phyloP scores from a whole-genome alignment of 2,797 vertebrate species.

The Tadarida brasiliensis region DNA sequence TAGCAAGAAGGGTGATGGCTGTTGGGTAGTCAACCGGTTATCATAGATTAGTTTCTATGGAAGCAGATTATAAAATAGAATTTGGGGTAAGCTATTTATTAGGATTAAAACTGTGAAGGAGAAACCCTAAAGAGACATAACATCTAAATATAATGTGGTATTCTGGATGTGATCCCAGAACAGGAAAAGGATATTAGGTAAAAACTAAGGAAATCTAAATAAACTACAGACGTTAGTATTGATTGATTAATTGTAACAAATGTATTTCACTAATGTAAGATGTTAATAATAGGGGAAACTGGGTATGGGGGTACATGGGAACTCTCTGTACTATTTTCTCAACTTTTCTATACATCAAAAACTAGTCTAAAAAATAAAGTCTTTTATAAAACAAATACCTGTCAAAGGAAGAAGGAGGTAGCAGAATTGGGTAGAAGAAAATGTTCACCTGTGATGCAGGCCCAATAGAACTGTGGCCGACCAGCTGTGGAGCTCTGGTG shows the following conservation, averaged over 20 bases:
- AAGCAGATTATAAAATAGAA: constrained; percentile 34
- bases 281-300: constrained; percentile 25
- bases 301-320: background rate
- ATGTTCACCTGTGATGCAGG: background rate
- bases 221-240: background rate
- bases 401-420: background rate
- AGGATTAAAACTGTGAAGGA: background rate
- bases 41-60: background rate
- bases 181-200: background rate
- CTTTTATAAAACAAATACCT: background rate
- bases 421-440: constrained; percentile 28
- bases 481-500: background rate
- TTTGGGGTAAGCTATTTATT: background rate
- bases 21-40: background rate
- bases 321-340: background rate
- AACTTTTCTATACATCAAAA: constrained; percentile 40
- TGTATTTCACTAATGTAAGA: background rate
- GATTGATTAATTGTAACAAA: background rate
- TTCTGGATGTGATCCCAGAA: background rate
- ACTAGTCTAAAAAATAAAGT: background rate
- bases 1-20: background rate
- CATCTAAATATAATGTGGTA: background rate
- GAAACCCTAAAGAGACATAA: background rate
- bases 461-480: background rate
- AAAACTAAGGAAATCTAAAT: constrained; percentile 28